Evolutionary conservation across 2,113 vertebrate species (phyloP).

Genomic region (Lasiurus borealis): DNA sequence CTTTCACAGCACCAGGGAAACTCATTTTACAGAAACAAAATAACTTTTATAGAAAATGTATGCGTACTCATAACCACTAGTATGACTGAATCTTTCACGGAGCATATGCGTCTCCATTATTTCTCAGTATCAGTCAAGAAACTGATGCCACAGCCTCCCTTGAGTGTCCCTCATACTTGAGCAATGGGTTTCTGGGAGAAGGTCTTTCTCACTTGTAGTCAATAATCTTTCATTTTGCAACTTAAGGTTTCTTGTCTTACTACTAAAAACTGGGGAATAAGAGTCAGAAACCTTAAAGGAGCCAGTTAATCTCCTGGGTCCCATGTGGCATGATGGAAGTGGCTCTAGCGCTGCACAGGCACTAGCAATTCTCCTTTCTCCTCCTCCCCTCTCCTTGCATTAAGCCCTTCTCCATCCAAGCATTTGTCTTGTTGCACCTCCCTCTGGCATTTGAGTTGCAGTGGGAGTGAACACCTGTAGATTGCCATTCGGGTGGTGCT

Average conservation of each 20-base stretch:
- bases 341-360: neutral
- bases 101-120: neutral
- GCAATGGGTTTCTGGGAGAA: neutral
- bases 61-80: neutral
- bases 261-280: neutral
- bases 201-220: neutral
- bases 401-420: neutral
- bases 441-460: no score
- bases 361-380: neutral
- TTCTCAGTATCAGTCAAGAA: neutral
- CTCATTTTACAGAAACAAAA: constrained; percentile 35
- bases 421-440: neutral
- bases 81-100: neutral
- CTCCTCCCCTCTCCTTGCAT: neutral
- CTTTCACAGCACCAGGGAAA: neutral
- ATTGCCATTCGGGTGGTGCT: neutral
- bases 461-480: neutral
- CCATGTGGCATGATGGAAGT: neutral
- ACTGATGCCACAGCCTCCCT: no score
- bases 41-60: neutral
- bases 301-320: neutral
- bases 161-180: accelerated
- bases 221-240: neutral
- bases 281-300: neutral
- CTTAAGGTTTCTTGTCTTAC: neutral